Percentiles rank a stretch among this genome's conserved stretches.
phyloP scores from a whole-genome alignment of 1,140 invertebrate genomes.

The Ectropis grisescens region DNA sequence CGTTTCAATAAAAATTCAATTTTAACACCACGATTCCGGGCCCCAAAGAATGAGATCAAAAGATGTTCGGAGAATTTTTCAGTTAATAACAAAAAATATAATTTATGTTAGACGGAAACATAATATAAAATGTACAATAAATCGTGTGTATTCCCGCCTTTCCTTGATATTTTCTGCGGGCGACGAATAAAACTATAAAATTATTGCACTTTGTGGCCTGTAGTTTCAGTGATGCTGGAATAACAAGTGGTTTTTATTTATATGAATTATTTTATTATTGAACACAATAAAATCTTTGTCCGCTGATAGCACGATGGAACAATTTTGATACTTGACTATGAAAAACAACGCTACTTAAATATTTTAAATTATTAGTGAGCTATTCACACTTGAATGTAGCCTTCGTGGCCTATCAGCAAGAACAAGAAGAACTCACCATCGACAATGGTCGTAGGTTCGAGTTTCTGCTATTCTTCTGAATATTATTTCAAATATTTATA shows the following conservation, averaged over 20 bases:
- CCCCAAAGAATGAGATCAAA: slow-evolving; percentile 22
- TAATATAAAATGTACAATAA: slow-evolving; percentile 53
- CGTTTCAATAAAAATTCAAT: no score
- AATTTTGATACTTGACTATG: slow-evolving; percentile 22
- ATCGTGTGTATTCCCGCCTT: slow-evolving; percentile 32
- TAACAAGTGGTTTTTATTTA: slow-evolving; percentile 40
- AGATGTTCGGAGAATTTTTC: slow-evolving; percentile 12
- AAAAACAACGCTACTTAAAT: background rate
- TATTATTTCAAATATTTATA: no score
- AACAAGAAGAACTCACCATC: no score
- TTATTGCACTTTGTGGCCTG: slow-evolving; percentile 36
- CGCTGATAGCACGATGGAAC: slow-evolving; percentile 13
- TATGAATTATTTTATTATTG: slow-evolving; percentile 47
- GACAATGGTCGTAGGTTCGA: no score
- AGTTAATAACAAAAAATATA: slow-evolving; percentile 27
- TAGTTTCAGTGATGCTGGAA: slow-evolving; percentile 25
- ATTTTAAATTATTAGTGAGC: no score
- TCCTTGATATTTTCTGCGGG: slow-evolving; percentile 38
- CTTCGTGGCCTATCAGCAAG: no score
- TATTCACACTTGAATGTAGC: no score
- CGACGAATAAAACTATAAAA: slow-evolving; percentile 58
- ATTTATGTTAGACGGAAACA: slow-evolving; percentile 45
- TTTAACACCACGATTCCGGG: no score
- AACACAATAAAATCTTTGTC: slow-evolving; percentile 44
- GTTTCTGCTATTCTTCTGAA: no score